Percentiles rank a stretch among this genome's conserved stretches.
These are phyloP conservation scores for Drosophila navojoa DNA, from an alignment of 1,140 invertebrate genomes.

Conservation along the genomic window DNA sequence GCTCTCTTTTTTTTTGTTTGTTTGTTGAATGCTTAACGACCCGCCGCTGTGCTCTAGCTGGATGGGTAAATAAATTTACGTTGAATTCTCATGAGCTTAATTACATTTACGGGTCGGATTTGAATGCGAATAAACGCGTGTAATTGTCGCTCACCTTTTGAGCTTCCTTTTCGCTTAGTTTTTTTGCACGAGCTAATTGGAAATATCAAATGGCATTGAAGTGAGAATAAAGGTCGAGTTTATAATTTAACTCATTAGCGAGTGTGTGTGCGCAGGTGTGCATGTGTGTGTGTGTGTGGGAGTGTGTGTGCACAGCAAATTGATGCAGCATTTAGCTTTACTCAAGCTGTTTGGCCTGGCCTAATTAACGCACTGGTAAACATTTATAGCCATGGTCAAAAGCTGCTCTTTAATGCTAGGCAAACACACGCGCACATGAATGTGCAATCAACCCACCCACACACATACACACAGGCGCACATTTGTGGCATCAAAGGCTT, in stretches of 20 bases:
- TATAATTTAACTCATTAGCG: constrained; percentile 64
- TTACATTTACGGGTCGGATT: constrained; percentile 77
- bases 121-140: constrained; percentile 65
- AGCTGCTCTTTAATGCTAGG: constrained; percentile 63
- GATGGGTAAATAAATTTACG: constrained; percentile 66
- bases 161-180: background rate
- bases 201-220: constrained; percentile 53
- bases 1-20: constrained; percentile 8
- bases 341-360: constrained; percentile 39
- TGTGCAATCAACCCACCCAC: constrained; percentile 17
- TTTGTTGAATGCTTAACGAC: constrained; percentile 30
- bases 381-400: constrained; percentile 47
- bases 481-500: constrained; percentile 38
- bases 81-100: constrained; percentile 78
- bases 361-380: constrained; percentile 76
- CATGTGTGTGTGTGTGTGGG: constrained; percentile 25
- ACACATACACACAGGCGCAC: constrained; percentile 13
- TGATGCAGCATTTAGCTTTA: constrained; percentile 52
- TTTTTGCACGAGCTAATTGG: constrained; percentile 63
- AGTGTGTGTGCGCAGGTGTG: constrained; percentile 9
- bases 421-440: constrained; percentile 47
- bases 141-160: constrained; percentile 48
- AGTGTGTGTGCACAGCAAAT: constrained; percentile 62
- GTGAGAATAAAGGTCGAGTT: constrained; percentile 39
- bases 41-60: constrained; percentile 1